Percentiles rank a stretch among this genome's conserved stretches.
These are phyloP conservation scores for Malurus elegans DNA, from an alignment of 2,113 vertebrate genomes.

Conservation along the genomic window DNA sequence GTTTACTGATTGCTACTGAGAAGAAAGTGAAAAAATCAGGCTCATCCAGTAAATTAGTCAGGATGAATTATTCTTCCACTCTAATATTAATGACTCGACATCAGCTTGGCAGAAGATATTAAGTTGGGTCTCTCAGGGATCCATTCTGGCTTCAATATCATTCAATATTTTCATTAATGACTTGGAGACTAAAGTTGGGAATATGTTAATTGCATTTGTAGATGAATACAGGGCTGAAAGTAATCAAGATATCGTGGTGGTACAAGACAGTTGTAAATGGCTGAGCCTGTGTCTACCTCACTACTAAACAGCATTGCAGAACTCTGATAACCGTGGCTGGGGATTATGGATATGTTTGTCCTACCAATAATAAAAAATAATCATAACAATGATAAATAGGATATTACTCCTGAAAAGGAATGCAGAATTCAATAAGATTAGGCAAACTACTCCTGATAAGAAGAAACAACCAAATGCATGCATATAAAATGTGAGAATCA, in stretches of 20 bases:
- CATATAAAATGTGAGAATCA: background rate
- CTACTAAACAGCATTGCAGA: background rate
- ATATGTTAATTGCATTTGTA: slow-evolving; percentile 29
- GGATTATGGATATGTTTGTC: background rate
- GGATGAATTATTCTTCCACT: slow-evolving; percentile 28
- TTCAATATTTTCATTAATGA: slow-evolving; percentile 66
- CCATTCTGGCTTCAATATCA: slow-evolving; percentile 23
- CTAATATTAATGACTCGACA: slow-evolving; percentile 56
- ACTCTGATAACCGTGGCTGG: background rate
- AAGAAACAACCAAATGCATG: background rate
- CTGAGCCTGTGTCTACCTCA: background rate
- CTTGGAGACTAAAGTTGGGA: slow-evolving; percentile 25
- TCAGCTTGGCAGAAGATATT: slow-evolving; percentile 50
- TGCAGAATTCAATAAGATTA: background rate
- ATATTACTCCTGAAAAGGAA: background rate
- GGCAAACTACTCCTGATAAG: background rate
- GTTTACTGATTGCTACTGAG: background rate
- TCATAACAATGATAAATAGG: background rate
- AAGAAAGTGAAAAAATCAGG: background rate
- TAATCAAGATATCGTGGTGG: background rate
- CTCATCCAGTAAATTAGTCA: slow-evolving; percentile 42
- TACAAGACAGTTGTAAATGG: background rate
- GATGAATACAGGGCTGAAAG: slow-evolving; percentile 17
- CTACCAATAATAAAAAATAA: background rate
- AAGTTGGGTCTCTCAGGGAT: slow-evolving; percentile 30